Base-by-base conservation (phyloP, 2,888 invertebrate genomes). In the Sesia apiformis region DNA sequence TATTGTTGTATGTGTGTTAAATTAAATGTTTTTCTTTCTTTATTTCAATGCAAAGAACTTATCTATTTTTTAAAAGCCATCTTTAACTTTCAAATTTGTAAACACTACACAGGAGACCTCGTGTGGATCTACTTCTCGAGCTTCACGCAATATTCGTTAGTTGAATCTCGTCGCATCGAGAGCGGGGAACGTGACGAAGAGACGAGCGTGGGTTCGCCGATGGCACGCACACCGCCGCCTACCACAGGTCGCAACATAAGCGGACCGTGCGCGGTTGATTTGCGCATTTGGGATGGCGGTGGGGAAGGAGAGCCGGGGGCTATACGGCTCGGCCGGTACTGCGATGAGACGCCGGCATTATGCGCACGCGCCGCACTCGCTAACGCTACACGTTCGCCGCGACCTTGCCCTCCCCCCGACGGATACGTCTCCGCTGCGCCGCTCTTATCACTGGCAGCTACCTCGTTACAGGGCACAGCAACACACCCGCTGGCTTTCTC, bases 61-160 rank as follows among this genome's bases (percentile, higher is more conserved):
- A 3, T 41, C 23, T 2, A 23, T 23, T 23, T 23, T 23, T 23
- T 23, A 23, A 23, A 23, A 23, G 23, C 23, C 23, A 2, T 23
- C 23, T 23, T 23, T 2, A 23, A 23, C 23, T 23, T 23, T 23
- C 23, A 23, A 23, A 23, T 23, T 23, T 23, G 1, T 1, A 23
- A 23, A 23, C 23, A 23, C 23, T 23, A 23, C 23, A 23, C 68
- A 89, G 91, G 93, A 53, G 96, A 96, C 76, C 91, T 94, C 59
- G 93, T 97, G 56, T 97, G 97, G 97, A 90, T 96, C 63, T 96
- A 95, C 81, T 96, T 96, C 77, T 93, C 95, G 61, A 95, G 95
- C 61, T 96, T 95, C 84, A 94, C 94, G 64, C 94, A 96, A 66
- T 92, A 95, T 71, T 94, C 95, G 60, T 85, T 95, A 59, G 88